phyloP scores from a whole-genome alignment of 2,113 vertebrate species.

The Trogon surrucura region DNA sequence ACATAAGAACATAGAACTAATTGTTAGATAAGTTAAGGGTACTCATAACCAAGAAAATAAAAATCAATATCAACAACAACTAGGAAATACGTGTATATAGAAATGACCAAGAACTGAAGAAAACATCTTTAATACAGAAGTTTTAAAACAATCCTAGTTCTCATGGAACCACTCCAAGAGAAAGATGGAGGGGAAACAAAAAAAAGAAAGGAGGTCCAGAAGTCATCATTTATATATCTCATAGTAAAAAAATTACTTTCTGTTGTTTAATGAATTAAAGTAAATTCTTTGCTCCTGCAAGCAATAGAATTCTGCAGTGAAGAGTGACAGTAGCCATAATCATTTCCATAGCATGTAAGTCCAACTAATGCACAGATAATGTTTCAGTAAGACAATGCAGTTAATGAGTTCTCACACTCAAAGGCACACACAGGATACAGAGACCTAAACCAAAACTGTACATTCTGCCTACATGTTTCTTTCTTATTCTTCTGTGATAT shows the following conservation, averaged over 20 bases:
- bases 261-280: not conserved
- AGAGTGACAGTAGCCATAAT: not conserved
- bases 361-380: not conserved
- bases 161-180: not conserved
- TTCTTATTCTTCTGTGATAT: not conserved
- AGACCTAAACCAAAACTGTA: not conserved
- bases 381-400: not conserved
- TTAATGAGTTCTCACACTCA: not conserved
- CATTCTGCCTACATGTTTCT: not conserved
- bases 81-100: not conserved
- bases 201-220: not conserved
- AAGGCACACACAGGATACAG: not conserved
- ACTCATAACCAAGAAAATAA: not conserved
- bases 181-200: not conserved
- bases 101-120: not conserved
- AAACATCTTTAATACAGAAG: not conserved
- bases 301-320: not conserved
- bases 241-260: not conserved
- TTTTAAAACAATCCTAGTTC: not conserved
- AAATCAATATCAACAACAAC: not conserved
- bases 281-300: not conserved
- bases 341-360: not conserved
- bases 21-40: not conserved
- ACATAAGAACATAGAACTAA: not conserved
- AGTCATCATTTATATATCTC: not conserved